Base-by-base conservation (phyloP, 2,797 vertebrate species). In the Ceryle rudis region DNA sequence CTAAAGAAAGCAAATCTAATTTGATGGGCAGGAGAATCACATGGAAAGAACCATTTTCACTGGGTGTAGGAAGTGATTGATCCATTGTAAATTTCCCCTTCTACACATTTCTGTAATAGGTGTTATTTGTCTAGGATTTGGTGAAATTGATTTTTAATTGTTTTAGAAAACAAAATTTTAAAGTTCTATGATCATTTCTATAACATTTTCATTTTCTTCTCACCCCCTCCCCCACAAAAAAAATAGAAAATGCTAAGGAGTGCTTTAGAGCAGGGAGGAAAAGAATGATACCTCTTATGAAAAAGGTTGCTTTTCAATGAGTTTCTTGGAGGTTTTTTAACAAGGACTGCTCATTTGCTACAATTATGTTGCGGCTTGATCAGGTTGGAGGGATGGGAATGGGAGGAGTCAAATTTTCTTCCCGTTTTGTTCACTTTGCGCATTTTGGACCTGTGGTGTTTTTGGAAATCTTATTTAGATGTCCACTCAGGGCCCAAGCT, bases 401-500 rank as follows among this genome's bases (percentile, higher is more conserved):
- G 23, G 41, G 16, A 77, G 28, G 39, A 77, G 42, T 44, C 2
- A 2, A 33, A 15, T 39, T 84, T 72, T 41, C 31, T n/a, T 81
- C 62, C 33, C 4, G 7, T 41, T 87, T 64, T 73, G 9, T 70
- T 77, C 11, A 5, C 57, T 37, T 26, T 44, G 20, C 57, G 6
- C 22, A 5, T 61, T 74, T 81, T 35, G 22, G 19, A 62, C 13
- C 6, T 39, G 9, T 6, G 54, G 17, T 10, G 12, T 1, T 47
- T 70, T 52, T 18, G 20, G 61, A 73, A 55, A 28, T 37, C 4
- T 3, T 25, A 14, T 25, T 65, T 35, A 20, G 70, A 11, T 52
- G 11, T 8, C 5, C 0, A 0, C 1, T 1, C 17, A 10, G 35
- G 6, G 23, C 31, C 26, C 13, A 22, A 64, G 47, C n/a, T 86